Percentiles rank a stretch among this genome's conserved stretches.
phyloP scores from a whole-genome alignment of 2,113 vertebrate species.

The Halichoeres trimaculatus region DNA sequence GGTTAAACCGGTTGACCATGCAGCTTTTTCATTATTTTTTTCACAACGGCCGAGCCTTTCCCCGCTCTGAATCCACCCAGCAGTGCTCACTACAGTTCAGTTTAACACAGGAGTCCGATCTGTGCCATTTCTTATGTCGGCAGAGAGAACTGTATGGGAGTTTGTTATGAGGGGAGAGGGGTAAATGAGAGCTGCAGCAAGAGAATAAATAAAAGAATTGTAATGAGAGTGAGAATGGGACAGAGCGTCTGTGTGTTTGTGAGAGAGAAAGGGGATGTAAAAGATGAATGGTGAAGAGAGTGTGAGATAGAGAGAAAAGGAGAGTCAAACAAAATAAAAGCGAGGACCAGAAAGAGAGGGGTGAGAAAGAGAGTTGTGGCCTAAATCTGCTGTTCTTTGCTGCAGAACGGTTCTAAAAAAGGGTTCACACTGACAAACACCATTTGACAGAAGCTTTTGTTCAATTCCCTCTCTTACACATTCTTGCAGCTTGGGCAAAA shows the following conservation, averaged over 20 bases:
- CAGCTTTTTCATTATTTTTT: constrained; percentile 14
- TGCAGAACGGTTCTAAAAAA: constrained; percentile 59
- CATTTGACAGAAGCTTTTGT: constrained; percentile 65
- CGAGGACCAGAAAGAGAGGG: constrained; percentile 7
- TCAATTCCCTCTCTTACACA: constrained; percentile 34
- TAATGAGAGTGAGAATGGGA: constrained; percentile 37
- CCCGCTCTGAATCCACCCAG: background rate
- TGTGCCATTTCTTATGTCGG: constrained; percentile 18
- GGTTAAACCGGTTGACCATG: background rate
- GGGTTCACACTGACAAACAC: constrained; percentile 52
- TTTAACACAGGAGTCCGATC: constrained; percentile 22
- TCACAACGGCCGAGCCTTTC: constrained; percentile 6
- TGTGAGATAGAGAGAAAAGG: background rate
- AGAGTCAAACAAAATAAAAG: constrained; percentile 23
- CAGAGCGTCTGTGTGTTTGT: background rate
- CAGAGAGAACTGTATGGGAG: background rate
- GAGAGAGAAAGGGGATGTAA: constrained; percentile 14
- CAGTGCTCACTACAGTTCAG: constrained; percentile 9
- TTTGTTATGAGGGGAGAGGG: constrained; percentile 9
- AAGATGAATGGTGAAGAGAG: constrained; percentile 38
- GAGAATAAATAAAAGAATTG: constrained; percentile 48
- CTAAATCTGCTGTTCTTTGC: constrained; percentile 58
- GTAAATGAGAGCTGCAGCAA: constrained; percentile 28
- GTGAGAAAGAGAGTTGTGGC: constrained; percentile 28
- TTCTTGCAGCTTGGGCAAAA: constrained; percentile 25